These are phyloP conservation scores for Mobula hypostoma DNA, from an alignment of 2,113 vertebrate species.

Conservation along the genomic window DNA sequence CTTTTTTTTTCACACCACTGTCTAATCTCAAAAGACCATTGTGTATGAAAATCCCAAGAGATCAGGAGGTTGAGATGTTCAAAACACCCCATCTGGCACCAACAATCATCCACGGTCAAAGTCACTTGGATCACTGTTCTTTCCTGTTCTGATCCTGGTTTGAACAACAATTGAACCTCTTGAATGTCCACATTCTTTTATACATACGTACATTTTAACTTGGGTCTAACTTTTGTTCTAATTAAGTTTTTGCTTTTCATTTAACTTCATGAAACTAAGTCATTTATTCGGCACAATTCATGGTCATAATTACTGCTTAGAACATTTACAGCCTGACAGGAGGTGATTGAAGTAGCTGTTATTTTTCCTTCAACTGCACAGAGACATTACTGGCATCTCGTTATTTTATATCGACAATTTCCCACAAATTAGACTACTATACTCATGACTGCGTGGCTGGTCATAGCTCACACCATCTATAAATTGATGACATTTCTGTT, in stretches of 20 bases:
- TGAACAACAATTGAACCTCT: too few species aligned
- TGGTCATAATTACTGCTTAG: not conserved
- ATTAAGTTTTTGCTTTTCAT: not conserved
- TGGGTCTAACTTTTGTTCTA: not conserved
- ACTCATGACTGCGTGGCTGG: too few species aligned
- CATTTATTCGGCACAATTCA: not conserved
- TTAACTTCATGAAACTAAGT: not conserved
- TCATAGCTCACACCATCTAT: too few species aligned
- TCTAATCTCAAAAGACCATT: too few species aligned
- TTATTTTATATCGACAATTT: not conserved
- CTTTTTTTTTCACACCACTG: too few species aligned
- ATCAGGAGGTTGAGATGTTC: too few species aligned
- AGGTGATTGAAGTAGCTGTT: not conserved
- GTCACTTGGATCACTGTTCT: too few species aligned
- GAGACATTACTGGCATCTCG: not conserved
- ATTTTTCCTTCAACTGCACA: not conserved
- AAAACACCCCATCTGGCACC: too few species aligned
- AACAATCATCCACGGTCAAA: too few species aligned
- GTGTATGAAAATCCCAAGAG: too few species aligned
- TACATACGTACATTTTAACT: not conserved
- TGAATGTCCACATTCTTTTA: not conserved
- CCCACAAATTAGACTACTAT: not conserved
- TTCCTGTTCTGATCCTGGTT: too few species aligned
- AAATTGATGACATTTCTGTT: too few species aligned
- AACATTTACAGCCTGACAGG: not conserved